Base-by-base conservation (phyloP, 1,140 invertebrate species). In the Plectrocnemia conspersa region DNA sequence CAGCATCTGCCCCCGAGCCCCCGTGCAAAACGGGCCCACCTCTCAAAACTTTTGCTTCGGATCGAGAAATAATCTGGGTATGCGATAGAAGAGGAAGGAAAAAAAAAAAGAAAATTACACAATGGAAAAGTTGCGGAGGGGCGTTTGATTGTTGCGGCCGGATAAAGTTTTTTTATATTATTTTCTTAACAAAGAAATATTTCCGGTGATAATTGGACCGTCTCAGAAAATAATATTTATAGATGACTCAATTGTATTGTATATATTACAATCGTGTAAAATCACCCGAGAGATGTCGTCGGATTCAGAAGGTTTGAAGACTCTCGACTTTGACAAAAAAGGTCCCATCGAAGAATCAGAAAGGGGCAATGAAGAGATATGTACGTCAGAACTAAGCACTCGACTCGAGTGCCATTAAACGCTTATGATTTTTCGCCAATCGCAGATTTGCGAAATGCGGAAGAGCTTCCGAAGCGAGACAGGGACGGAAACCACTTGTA, bases 1-100 rank as follows among this genome's bases (percentile, higher is more conserved):
- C 7, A 16, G 11, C 25, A 33, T 36, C 56, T 48, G 38, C 36
- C 40, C 11, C 11, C 41, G 49, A 9, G 18, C 35, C 29, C 7
- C 25, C 41, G 41, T 19, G 25, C 41, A 25, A 27, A 38, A 40
- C 33, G 32, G 29, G n/a, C 19, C 47, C 36, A 52, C 40, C 49
- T 52, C 47, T 50, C 25, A 19, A 52, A 52, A 52, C 18, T 52
- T 52, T 52, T 32, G 49, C 49, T 13, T 4, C 18, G 49, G 36
- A 42, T 54, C 45, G 52, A 35, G 6, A 59, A 59, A 49, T 59
- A 54, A 54, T 54, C 52, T 59, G 52, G 46, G 42, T 46, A 32
- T 35, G 32, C 29, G 27, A 45, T 22, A 29, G 45, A 48, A 42
- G 23, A 44, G 48, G 42, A 5, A 15, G 11, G 32, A 22, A 44